Base-by-base conservation (phyloP, 2,797 vertebrate species). In the Betta splendens region DNA sequence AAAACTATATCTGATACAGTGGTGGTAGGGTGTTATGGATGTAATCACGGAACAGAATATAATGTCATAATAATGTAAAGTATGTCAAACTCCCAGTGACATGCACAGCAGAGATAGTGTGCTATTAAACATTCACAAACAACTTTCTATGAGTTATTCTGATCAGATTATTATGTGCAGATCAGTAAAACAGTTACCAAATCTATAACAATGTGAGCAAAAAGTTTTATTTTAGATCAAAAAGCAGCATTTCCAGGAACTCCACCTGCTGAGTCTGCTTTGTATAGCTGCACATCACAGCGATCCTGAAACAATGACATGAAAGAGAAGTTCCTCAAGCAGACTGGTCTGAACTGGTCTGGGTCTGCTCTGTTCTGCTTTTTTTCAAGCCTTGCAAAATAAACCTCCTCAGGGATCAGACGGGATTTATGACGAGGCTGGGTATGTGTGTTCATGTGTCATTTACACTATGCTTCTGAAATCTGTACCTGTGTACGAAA, bases 311-410 rank as follows among this genome's bases (percentile, higher is more conserved):
- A 87, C 85, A 86, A 85, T 85, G 80, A 66, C 21, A 85, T 87
- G 72, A 86, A 87, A 81, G 80, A 60, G 18, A 1, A 16, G 59
- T 51, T 35, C 56, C 42, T 52, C 32, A 25, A 18, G 9, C 56
- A 69, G 62, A 75, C 85, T 67, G 81, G 88, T 85, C 66, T 72
- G 10, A 87, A 83, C 87, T 72, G 82, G 87, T 69, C 61, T 21
- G 4, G 46, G 31, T 65, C 48, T 31, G 78, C 45, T 43, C 15
- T 28, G 38, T 37, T 38, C 3, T 26, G 21, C 13, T 18, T 9
- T 36, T 32, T 39, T 48, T 38, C 25, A 25, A 56, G 52, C 62
- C 69, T 72, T 28, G 46, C 71, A 77, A 85, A 85, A 86, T 72
- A 86, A 85, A 86, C 83, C 77, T 56, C 66, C 58, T 36, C 42